Evolutionary conservation across 2,113 vertebrate species (phyloP).

Genomic region (Stegostoma tigrinum): DNA sequence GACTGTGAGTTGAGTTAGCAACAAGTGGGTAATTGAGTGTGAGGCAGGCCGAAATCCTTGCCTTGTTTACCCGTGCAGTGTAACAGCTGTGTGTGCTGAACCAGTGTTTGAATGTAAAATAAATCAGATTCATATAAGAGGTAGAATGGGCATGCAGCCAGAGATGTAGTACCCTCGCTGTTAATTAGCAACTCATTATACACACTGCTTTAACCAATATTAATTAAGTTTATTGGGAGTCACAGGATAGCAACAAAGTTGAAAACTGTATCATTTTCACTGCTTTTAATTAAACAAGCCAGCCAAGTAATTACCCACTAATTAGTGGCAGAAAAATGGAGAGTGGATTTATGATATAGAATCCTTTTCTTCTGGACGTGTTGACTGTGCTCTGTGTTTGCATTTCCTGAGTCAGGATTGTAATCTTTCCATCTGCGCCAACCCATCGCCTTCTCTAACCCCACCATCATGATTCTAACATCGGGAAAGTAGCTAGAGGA

Average conservation of each 20-base stretch:
- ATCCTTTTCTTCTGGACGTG: not conserved
- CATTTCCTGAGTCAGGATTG: not conserved
- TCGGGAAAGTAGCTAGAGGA: too few relatives aligned
- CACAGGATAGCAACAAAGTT: constrained; percentile 32
- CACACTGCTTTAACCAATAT: constrained; percentile 26
- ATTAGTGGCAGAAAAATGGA: constrained; percentile 24
- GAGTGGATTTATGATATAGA: not conserved
- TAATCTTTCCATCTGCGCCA: not conserved
- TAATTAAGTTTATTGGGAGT: constrained; percentile 32
- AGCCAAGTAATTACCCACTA: not conserved
- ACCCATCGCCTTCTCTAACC: not conserved
- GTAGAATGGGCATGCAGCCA: not conserved
- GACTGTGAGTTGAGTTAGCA: not conserved
- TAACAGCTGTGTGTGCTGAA: constrained; percentile 16
- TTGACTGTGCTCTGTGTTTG: not conserved
- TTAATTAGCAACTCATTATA: constrained; percentile 28
- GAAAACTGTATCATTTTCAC: constrained; percentile 32
- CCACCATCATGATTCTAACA: not conserved
- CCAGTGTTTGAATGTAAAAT: constrained; percentile 24
- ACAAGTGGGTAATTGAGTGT: not conserved
- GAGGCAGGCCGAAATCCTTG: not conserved
- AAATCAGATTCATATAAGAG: constrained; percentile 35
- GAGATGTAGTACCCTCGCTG: not conserved
- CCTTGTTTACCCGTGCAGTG: not conserved
- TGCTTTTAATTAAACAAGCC: constrained; percentile 34